These are phyloP conservation scores for Lanius collurio DNA, from an alignment of 2,113 vertebrate species.

Conservation along the genomic window DNA sequence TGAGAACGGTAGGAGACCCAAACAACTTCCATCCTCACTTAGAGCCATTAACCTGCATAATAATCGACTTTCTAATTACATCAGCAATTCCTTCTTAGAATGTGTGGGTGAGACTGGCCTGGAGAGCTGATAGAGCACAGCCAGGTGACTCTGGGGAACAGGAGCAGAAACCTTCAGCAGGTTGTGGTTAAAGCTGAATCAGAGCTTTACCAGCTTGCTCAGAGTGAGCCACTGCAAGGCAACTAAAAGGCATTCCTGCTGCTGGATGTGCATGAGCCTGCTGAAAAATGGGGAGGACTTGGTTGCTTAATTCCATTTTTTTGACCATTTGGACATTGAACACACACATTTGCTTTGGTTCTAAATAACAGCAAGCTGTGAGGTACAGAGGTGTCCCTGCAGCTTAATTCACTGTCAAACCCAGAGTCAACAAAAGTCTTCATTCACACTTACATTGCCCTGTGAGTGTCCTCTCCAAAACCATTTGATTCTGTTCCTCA, in stretches of 20 bases:
- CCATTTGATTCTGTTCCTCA: neutral
- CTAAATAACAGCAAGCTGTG: neutral
- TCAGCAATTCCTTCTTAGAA: neutral
- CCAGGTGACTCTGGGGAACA: neutral
- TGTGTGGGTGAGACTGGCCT: neutral
- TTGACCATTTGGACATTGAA: neutral
- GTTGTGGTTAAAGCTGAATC: neutral
- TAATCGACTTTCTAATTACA: neutral
- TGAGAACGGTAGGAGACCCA: slow-evolving; percentile 80
- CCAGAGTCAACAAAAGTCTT: neutral
- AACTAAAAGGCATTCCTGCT: rapidly evolving
- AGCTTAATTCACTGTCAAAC: neutral
- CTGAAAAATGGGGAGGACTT: neutral
- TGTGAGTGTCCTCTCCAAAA: neutral
- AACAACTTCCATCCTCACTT: neutral
- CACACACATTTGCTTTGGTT: neutral
- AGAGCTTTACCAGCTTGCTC: neutral
- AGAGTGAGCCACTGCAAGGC: neutral
- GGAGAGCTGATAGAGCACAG: neutral
- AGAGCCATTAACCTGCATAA: neutral
- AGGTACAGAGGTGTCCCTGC: neutral
- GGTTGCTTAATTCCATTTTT: neutral
- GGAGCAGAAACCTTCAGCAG: neutral
- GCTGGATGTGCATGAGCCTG: neutral
- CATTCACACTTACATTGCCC: neutral